These are phyloP conservation scores for Germaria angustata DNA, from an alignment of 2,888 invertebrate species.

Conservation along the genomic window DNA sequence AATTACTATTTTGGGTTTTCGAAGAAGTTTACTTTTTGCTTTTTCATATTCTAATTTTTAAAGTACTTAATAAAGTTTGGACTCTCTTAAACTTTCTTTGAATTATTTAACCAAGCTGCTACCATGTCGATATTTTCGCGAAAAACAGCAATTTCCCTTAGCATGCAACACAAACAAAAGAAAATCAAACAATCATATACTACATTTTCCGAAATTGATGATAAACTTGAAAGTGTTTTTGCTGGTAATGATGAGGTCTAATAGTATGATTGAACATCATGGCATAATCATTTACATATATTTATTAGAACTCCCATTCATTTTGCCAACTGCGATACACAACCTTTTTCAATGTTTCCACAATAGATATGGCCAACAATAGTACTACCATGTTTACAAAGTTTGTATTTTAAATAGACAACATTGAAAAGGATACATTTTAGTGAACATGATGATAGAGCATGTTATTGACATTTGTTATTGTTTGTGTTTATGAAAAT, in stretches of 20 bases:
- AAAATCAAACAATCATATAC: conserved; percentile 6
- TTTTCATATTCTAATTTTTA: no score
- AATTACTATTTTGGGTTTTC: no score
- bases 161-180: not conserved
- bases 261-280: conserved; percentile 1
- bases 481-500: conserved; percentile 50
- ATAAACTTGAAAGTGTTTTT: conserved; percentile 22
- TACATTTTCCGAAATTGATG: conserved; percentile 24
- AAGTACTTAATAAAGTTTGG: not conserved
- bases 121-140: not conserved
- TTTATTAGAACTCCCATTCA: conserved; percentile 35
- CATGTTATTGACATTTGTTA: conserved; percentile 50
- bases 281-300: not conserved
- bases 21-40: no score
- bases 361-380: not conserved
- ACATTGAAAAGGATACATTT: conserved; percentile 46
- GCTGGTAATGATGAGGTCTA: not conserved
- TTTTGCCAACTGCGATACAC: not conserved
- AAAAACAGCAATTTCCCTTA: not conserved
- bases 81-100: not conserved
- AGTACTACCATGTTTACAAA: not conserved
- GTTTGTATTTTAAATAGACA: not conserved
- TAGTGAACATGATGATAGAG: conserved; percentile 33
- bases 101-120: not conserved
- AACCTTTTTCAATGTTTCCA: not conserved